Percentiles rank a stretch among this genome's conserved stretches.
Evolutionary conservation across 2,113 vertebrate genomes (phyloP).

Genomic region (Passer montanus): DNA sequence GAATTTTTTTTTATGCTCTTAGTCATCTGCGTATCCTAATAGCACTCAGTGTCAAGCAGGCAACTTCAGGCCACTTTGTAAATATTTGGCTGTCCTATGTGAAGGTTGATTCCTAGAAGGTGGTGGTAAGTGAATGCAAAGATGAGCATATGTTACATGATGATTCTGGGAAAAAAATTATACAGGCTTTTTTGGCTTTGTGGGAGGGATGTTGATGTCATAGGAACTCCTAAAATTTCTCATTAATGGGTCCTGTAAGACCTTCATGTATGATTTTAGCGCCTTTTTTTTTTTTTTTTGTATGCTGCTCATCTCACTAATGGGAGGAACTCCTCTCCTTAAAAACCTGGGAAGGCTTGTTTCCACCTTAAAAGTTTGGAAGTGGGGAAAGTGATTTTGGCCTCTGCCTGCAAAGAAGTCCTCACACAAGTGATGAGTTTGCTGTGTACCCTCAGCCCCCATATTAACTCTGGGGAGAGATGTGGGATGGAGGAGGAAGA

Average conservation of each 20-base stretch:
- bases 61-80: neutral
- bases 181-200: neutral
- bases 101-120: neutral
- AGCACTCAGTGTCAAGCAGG: neutral
- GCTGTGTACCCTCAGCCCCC: neutral
- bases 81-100: neutral
- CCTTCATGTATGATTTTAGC: neutral
- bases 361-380: neutral
- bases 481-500: neutral
- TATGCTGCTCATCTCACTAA: neutral
- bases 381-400: neutral
- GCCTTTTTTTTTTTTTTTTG: neutral
- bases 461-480: neutral
- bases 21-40: neutral
- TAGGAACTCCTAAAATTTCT: neutral
- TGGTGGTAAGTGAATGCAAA: neutral
- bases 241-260: neutral
- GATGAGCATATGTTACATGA: neutral
- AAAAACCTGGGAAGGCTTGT: neutral
- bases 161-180: neutral
- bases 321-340: neutral
- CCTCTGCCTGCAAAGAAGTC: neutral
- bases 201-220: neutral
- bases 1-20: neutral
- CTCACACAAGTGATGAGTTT: fast-evolving